Evolutionary conservation across 2,113 vertebrate genomes (phyloP).

Genomic region (Tenebrosternarchus preto): DNA sequence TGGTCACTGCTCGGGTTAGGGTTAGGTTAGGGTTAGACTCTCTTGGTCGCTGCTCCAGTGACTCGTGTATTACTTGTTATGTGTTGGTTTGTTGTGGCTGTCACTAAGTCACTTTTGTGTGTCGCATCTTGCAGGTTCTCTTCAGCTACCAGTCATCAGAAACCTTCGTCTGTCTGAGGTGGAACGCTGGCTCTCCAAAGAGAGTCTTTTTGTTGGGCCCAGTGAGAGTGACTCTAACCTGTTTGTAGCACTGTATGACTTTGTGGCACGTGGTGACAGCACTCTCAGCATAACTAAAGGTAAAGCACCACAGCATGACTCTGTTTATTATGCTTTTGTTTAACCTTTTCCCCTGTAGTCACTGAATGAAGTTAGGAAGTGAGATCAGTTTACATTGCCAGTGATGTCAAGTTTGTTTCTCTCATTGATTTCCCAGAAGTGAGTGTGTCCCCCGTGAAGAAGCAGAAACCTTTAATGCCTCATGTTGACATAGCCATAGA

Average conservation of each 20-base stretch:
- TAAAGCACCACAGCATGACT: slow-evolving; percentile 61
- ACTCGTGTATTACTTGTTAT: background rate
- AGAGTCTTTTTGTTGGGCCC: slow-evolving; percentile 93
- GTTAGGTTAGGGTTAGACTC: no score
- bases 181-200: slow-evolving; percentile 98
- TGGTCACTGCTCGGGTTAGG: no score
- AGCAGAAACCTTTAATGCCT: background rate
- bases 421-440: background rate
- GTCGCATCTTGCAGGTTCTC: slow-evolving; percentile 79
- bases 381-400: background rate
- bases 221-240: slow-evolving; percentile 98
- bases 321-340: background rate
- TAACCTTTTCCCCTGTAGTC: background rate
- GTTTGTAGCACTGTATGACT: slow-evolving; percentile 98
- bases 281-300: slow-evolving; percentile 99
- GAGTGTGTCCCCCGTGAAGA: background rate
- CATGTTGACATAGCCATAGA: background rate
- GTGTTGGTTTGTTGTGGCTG: background rate
- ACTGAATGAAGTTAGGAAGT: background rate
- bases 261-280: slow-evolving; percentile 97
- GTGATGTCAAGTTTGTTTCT: background rate
- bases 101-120: background rate
- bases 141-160: slow-evolving; percentile 95
- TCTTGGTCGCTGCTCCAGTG: no score
- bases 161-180: slow-evolving; percentile 91